Percentiles rank a stretch among this genome's conserved stretches.
Conservation (phyloP, 2,113 vertebrate species). For the Catagonus wagneri region DNA sequence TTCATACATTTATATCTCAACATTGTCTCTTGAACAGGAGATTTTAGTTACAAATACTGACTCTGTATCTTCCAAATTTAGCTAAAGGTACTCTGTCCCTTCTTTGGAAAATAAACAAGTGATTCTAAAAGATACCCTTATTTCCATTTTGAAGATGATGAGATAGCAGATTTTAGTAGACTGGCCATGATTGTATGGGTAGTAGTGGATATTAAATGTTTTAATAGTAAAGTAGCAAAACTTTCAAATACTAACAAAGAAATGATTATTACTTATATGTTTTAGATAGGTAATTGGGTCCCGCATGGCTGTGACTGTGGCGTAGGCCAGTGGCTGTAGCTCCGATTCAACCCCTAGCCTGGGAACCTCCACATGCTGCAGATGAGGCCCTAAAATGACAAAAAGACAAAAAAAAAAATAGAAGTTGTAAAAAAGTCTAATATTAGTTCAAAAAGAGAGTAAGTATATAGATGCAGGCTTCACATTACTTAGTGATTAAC, state of each 20-base stretch:
- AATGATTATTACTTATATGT: not conserved
- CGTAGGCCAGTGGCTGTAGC: no score
- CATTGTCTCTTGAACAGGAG: not conserved
- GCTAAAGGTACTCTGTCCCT: not conserved
- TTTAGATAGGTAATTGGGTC: not conserved
- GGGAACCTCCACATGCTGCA: no score
- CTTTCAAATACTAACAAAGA: not conserved
- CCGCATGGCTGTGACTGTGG: no score
- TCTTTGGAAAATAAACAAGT: not conserved
- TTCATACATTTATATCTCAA: not conserved
- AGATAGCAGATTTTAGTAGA: not conserved
- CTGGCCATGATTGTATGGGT: not conserved
- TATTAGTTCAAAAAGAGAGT: not conserved
- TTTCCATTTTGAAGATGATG: not conserved
- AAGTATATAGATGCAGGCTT: not conserved
- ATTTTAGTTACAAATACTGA: not conserved
- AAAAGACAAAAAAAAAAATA: no score
- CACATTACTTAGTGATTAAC: not conserved
- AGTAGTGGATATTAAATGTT: not conserved
- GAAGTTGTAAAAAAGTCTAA: not conserved
- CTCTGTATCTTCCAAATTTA: not conserved
- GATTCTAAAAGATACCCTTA: not conserved
- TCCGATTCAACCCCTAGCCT: no score
- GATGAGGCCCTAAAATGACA: no score
- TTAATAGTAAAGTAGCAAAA: not conserved